phyloP scores from a whole-genome alignment of 2,888 invertebrate species.

The Antheraea assamensis region DNA sequence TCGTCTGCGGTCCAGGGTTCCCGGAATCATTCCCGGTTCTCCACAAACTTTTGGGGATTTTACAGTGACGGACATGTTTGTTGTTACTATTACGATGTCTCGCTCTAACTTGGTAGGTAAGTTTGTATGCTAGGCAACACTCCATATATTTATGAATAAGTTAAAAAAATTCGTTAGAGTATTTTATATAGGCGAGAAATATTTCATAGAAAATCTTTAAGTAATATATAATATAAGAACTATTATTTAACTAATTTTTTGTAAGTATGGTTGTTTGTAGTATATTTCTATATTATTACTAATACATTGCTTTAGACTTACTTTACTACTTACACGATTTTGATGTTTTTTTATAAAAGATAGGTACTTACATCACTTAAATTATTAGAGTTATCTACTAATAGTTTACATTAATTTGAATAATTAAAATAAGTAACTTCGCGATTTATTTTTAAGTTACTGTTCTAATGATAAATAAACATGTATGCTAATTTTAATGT shows the following conservation, averaged over 20 bases:
- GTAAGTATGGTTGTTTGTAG: too few species aligned
- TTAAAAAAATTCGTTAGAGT: not conserved
- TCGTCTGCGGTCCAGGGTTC: slow-evolving; percentile 79
- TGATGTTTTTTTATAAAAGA: too few species aligned
- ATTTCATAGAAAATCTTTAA: not conserved
- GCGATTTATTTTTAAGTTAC: not conserved
- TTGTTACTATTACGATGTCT: not conserved
- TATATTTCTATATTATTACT: too few species aligned
- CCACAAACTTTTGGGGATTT: slow-evolving; percentile 35
- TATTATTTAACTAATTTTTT: not conserved
- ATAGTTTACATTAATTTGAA: not conserved
- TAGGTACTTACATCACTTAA: too few species aligned
- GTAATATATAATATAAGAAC: not conserved
- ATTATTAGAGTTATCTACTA: not conserved
- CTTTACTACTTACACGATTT: too few species aligned
- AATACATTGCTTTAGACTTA: too few species aligned
- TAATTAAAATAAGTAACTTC: not conserved
- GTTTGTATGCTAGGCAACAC: slow-evolving; percentile 1
- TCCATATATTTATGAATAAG: not conserved
- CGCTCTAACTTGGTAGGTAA: not conserved
- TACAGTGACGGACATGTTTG: not conserved
- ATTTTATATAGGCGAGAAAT: not conserved
- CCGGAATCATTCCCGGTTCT: slow-evolving; percentile 54
- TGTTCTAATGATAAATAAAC: not conserved
- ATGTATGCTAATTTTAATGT: not conserved